Evolutionary conservation across 2,113 vertebrate genomes (phyloP), one percentile per base, ranked within the genome.

Genomic region (Nesoenas mayeri): DNA sequence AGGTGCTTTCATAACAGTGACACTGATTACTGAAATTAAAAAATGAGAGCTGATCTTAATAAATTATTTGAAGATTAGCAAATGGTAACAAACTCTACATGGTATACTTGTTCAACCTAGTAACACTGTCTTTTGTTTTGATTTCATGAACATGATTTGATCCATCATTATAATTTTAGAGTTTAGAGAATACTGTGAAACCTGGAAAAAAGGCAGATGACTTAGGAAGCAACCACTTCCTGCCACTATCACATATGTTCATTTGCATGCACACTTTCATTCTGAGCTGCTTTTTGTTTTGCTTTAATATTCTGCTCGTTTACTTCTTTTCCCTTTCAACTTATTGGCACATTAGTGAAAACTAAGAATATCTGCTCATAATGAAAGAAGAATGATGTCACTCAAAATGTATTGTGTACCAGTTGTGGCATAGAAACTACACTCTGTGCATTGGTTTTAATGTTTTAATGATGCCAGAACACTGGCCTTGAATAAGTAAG

Each of bases 11-110:
- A 91, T 82, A 95, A 85, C 84, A 91, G 81, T 93, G 84, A 80
- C 88, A 88, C 85, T 96, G 95, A 96, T 96, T 96, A 95, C 66
- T 92, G 93, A 95, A 87, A 97, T 96, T 93, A 50, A 95, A 95
- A 95, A 96, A 90, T 92, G 89, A 95, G 81, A 87, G 47, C 53
- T 91, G 88, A 95, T 96, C 89, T 91, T 96, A 95, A 94, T 94
- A 96, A 95, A 95, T 96, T 16, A 95, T 91, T 72, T 93, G 86
- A 94, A 95, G 96, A 96, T 88, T 89, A 96, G 90, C 67, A 95
- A 96, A 89, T 71, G 58, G 58, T 88, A 93, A 74, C 61, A 81
- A 94, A 89, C 61, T 72, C 82, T 69, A 81, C 75, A 28, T 79
- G 38, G 60, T 50, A 87, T 92, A 91, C 92, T 42, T 91, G 42